Percentiles rank a stretch among this genome's conserved stretches.
These are phyloP conservation scores for Amblyornis subalaris DNA, from an alignment of 2,113 vertebrate genomes.

Conservation along the genomic window DNA sequence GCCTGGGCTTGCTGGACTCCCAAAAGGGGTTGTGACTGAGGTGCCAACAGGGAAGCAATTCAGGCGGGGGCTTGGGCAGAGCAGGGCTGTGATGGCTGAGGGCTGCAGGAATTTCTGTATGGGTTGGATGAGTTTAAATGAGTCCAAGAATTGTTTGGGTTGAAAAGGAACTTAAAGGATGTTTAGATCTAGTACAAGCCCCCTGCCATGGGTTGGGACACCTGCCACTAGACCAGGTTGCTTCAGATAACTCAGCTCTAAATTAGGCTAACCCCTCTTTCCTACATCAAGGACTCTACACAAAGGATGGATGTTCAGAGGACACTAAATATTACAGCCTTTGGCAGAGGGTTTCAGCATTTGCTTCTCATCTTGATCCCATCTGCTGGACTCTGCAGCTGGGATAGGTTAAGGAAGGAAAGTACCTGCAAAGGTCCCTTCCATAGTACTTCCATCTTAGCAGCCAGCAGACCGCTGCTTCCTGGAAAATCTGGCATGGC, in stretches of 20 bases:
- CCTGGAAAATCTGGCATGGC: not conserved
- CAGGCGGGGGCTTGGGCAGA: not conserved
- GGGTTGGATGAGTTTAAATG: not conserved
- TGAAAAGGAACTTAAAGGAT: not conserved
- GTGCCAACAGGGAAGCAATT: not conserved
- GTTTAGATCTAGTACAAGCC: not conserved
- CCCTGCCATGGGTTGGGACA: not conserved
- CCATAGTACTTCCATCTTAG: not conserved
- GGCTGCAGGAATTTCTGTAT: not conserved
- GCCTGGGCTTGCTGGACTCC: not conserved
- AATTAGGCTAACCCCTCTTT: not conserved
- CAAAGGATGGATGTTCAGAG: not conserved
- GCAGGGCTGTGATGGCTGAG: not conserved
- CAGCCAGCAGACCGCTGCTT: not conserved
- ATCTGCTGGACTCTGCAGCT: not conserved
- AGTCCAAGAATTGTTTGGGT: not conserved
- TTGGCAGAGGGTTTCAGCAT: not conserved
- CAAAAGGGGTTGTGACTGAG: not conserved
- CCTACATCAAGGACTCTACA: not conserved
- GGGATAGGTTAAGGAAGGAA: not conserved
- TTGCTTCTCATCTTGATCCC: not conserved
- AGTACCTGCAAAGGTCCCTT: not conserved
- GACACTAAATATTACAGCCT: not conserved
- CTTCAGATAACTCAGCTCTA: not conserved
- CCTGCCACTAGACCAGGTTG: not conserved